Evolutionary conservation across 2,888 invertebrate species (phyloP).

Genomic region (Ormyrus labotus): DNA sequence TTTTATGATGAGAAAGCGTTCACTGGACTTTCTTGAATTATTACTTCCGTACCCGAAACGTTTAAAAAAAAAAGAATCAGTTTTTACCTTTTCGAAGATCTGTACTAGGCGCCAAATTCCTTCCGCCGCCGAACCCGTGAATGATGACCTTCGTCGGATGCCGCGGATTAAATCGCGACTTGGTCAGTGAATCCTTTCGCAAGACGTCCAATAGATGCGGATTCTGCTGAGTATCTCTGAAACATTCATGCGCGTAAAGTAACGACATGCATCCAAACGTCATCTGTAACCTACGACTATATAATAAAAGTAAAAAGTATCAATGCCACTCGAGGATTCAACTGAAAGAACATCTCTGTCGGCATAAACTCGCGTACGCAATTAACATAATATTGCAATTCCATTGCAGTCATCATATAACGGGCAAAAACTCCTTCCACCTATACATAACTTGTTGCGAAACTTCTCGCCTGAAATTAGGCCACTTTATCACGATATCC

Average conservation of each 20-base stretch:
- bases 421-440: slow-evolving; percentile 2
- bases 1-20: too few relatives aligned
- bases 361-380: not conserved
- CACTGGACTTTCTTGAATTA: too few relatives aligned
- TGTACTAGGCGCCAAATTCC: slow-evolving; percentile 88
- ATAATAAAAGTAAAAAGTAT: slow-evolving; percentile 1
- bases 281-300: too few relatives aligned
- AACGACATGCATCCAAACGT: too few relatives aligned
- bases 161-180: slow-evolving; percentile 86
- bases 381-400: slow-evolving; percentile 47
- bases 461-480: slow-evolving; percentile 4
- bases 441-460: slow-evolving; percentile 1
- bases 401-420: not conserved
- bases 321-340: slow-evolving; percentile 26
- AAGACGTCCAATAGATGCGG: slow-evolving; percentile 85
- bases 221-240: slow-evolving; percentile 84
- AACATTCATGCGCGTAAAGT: not conserved
- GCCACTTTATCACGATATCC: not conserved
- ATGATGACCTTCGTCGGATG: slow-evolving; percentile 92
- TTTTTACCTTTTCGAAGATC: slow-evolving; percentile 83
- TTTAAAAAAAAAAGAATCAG: too few relatives aligned
- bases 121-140: slow-evolving; percentile 93
- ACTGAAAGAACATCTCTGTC: slow-evolving; percentile 16
- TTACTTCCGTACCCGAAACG: too few relatives aligned
- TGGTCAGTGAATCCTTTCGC: slow-evolving; percentile 83